Evolutionary conservation across 2,113 vertebrate species (phyloP).

Genomic region (Sprattus sprattus): DNA sequence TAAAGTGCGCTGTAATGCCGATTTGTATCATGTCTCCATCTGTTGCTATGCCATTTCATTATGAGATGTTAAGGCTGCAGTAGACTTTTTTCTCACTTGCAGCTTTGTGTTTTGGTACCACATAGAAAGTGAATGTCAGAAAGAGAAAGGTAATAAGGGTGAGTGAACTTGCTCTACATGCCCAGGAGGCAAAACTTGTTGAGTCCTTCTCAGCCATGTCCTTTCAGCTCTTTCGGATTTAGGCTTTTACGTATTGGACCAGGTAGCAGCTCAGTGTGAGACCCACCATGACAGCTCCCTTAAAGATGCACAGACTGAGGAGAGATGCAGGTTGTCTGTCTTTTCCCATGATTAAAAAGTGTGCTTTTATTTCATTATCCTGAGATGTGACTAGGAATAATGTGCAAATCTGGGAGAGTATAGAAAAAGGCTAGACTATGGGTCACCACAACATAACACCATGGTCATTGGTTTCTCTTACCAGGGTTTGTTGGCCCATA

Average conservation of each 20-base stretch:
- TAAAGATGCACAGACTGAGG: slow-evolving; percentile 38
- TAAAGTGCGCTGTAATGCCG: background rate
- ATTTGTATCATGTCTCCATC: background rate
- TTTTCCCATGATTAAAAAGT: slow-evolving; percentile 50
- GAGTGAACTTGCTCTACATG: background rate
- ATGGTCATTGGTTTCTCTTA: background rate
- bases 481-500: background rate
- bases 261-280: slow-evolving; percentile 34
- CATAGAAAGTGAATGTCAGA: background rate
- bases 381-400: slow-evolving; percentile 49
- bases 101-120: background rate
- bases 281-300: slow-evolving; percentile 40
- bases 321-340: slow-evolving; percentile 38
- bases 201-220: background rate
- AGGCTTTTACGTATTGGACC: slow-evolving; percentile 22
- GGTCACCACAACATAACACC: background rate
- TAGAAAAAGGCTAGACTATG: background rate
- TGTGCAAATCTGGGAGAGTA: slow-evolving; percentile 16
- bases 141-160: background rate
- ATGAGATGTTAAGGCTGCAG: background rate
- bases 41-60: background rate
- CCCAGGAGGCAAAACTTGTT: background rate
- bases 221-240: background rate
- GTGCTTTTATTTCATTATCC: slow-evolving; percentile 47
- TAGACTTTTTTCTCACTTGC: background rate